phyloP scores from a whole-genome alignment of 64 coral and sea anemone species.

The Montipora sp. region DNA sequence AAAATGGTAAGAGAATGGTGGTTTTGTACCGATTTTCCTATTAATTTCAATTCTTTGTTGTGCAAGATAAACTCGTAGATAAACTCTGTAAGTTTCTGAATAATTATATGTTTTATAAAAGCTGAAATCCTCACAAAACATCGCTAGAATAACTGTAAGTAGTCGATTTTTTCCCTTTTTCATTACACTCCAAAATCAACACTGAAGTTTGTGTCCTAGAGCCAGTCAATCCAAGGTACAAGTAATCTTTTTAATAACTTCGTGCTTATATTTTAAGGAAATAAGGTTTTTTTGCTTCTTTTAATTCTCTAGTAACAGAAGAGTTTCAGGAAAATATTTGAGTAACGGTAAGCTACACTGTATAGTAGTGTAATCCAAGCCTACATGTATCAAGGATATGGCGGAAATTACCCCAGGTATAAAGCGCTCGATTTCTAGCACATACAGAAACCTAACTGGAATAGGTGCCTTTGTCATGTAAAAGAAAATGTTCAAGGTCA shows the following conservation, averaged over 20 bases:
- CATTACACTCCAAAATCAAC: no score
- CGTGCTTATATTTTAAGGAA: not conserved
- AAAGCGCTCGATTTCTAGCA: no score
- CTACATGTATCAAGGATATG: not conserved
- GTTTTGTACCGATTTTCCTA: not conserved
- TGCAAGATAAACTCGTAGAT: not conserved
- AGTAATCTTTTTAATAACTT: not conserved
- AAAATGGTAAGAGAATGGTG: constrained; percentile 24
- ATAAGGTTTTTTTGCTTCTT: no score
- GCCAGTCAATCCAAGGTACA: not conserved
- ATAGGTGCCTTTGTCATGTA: constrained; percentile 21
- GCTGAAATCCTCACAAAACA: not conserved
- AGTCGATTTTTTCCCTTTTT: not conserved
- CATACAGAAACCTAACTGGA: not conserved
- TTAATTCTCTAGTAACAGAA: no score
- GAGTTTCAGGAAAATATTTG: not conserved
- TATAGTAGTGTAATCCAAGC: no score
- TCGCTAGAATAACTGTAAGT: constrained; percentile 9
- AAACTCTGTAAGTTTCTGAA: constrained; percentile 10
- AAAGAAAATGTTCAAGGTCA: not conserved
- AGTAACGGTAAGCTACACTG: no score
- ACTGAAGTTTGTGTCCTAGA: not conserved
- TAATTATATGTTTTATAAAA: not conserved
- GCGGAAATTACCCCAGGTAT: constrained; percentile 4
- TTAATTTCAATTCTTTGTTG: not conserved